Base-by-base conservation (phyloP, 2,113 vertebrate species). In the Nanorana parkeri region DNA sequence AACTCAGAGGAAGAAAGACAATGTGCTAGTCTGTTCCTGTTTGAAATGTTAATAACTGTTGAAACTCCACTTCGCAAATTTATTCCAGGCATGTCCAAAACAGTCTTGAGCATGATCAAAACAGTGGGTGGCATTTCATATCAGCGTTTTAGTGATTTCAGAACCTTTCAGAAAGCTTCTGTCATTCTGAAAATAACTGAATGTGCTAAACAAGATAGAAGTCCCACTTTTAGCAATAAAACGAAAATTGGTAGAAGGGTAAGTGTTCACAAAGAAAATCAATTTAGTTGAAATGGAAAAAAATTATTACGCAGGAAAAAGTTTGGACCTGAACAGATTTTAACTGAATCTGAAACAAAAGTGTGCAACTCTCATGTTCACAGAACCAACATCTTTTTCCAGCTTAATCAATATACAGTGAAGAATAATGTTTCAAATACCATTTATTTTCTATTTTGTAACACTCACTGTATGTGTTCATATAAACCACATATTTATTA, bases 161-260 rank as follows among this genome's bases (percentile, higher is more conserved):
- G 29, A 67, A 61, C 26, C 47, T 74, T 81, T 82, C 71, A 74
- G 58, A 78, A 67, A 61, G 71, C 71, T 75, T 75, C 71, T 75
- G 80, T 82, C 80, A 75, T 63, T 82, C 61, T 82, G 71, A 58
- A 75, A 82, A 67, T 81, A 75, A 74, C 71, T 66, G 80, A 75
- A 82, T 82, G 80, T 74, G 63, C 80, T 82, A 82, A 82, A 82
- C 80, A 82, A 82, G 80, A 82, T 82, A 82, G 80, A 82, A 82
- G 80, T 75, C 61, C 56, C 61, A 74, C 80, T 74, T 73, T 67
- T 67, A 82, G 80, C 80, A 82, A 82, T 82, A 82, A 82, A 82
- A 75, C 67, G 80, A 82, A 82, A 82, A 82, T 82, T 82, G 80
- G 80, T 82, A 75, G 74, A 82, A 82, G 80, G 80, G 74, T 82